Base-by-base conservation (phyloP, 2,797 vertebrate species). In the Acanthornis magna region DNA sequence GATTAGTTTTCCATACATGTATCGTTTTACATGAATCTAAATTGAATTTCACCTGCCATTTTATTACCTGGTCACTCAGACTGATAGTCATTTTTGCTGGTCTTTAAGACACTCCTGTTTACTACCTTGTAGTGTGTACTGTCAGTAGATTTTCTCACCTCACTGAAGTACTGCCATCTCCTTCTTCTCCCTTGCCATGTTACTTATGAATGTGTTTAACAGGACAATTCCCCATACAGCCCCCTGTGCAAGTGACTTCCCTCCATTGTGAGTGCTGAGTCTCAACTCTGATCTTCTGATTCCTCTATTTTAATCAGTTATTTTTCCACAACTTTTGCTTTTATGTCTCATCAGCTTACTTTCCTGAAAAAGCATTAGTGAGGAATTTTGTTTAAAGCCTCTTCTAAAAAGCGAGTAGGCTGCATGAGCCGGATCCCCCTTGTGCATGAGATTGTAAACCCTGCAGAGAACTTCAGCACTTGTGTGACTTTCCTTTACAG, bases 1-100 rank as follows among this genome's bases (percentile, higher is more conserved):
- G 85, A 75, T 90, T 94, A 42, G 85, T 74, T 94, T 95, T 88
- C 92, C 38, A 71, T 78, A 81, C 1, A 0, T 93, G 80, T 93
- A 94, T 94, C n/a, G 0, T 84, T 96, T 94, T 93, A 93, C 91
- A 4, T 86, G 34, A 88, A 84, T 91, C 76, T 86, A 62, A 81
- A 90, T 75, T 90, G 76, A 50, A 67, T 84, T 83, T 95, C 86
- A 54, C 50, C 7, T 54, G 47, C 80, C 57, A 16, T 88, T 95
- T 95, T 94, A 81, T 75, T 84, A 79, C 34, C 68, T 58, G 42
- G 36, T 93, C 27, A 16, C 54, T 74, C 65, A 55, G 65, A 53
- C 36, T 54, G 58, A 47, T 84, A 43, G 75, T 27, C 9, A 4
- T 17, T 86, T 85, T 61, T 57, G 6, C n/a, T 77, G 29, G 8